Evolutionary conservation across 2,888 invertebrate species (phyloP), one percentile per base, ranked within the genome.

Genomic region (Acleris sparsana): DNA sequence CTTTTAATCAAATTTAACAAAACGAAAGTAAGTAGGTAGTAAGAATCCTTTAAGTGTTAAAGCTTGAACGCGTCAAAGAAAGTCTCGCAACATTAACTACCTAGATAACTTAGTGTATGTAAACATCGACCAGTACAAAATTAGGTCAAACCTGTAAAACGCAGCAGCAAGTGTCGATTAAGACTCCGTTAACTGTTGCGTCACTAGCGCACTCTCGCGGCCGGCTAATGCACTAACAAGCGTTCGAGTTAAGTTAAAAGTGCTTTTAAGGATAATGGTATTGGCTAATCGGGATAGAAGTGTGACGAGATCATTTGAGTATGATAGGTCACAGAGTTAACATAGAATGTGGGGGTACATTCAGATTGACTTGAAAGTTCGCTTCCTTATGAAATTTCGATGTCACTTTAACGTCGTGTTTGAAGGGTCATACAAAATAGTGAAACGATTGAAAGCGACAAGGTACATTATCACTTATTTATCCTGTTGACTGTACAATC

Each of bases 161-260:
- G 43, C 55, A 16, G 44, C 18, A 51, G 61, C 61, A 60, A 56
- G 62, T 61, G 33, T 46, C 69, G 69, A 73, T 75, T 71, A 73
- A 73, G 72, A 70, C 58, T 70, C 56, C 73, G 73, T 73, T 73
- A 73, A 62, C 63, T 43, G 46, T 63, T 70, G 69, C 71, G 62
- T 62, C 66, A 61, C 18, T 22, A 61, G 39, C 44, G 63, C 63
- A 51, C 56, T 52, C 63, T 61, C 43, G 61, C 61, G 66, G 66
- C 56, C 62, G 52, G 22, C 29, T 66, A 62, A 57, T 62, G 61
- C 43, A 61, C 61, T 61, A 62, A 61, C 56, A 61, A 61, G 60
- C 48, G n/a, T 56, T 62, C 48, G 62, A 57, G 66, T 62, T 66
- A 66, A 57, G 66, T 62, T 66, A 66, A 65, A 55, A 66, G 65